Evolutionary conservation across 2,113 vertebrate genomes (phyloP), one percentile per base, ranked within the genome.

Genomic region (Artemisiospiza belli): DNA sequence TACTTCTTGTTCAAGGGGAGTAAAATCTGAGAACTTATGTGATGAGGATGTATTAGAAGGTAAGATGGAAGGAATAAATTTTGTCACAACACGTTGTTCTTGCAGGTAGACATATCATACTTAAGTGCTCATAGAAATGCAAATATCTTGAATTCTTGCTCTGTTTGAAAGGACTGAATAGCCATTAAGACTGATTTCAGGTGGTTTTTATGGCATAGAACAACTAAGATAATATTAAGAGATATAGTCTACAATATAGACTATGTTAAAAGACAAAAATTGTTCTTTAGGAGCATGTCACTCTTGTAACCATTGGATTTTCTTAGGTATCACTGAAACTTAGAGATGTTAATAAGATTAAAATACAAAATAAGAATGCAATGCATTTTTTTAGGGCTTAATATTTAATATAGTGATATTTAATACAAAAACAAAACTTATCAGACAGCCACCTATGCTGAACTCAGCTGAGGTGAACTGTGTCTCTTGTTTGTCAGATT

Each of bases 81-180:
- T 62, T 70, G 52, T 78, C 20, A 12, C 20, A 37, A 7, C 3
- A 7, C 0, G 0, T 46, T 55, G 19, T 18, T 77, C 10, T 33
- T 81, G 27, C 9, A 67, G 28, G 25, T 35, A 58, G n/a, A 9
- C 1, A 1, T 74, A 52, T 20, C 4, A 2, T 14, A 35, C 31
- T 27, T 31, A 24, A 70, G 16, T 6, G 3, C 5, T 37, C 51
- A 7, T 12, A 58, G 73, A 81, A 87, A 62, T 41, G 35, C 2
- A 51, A 27, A 24, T 3, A 12, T 30, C 22, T 58, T 58, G 24
- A 62, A 58, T 62, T 10, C 11, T 31, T 37, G 11, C 4, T 73
- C 2, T 58, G 9, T n/a, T 31, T 54, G 14, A 55, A 61, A 24
- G 74, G 35, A 27, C 62, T 72, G 52, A 75, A 44, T 20, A 92